Conservation (phyloP, 2,888 invertebrate genomes). For the Hydriomena furcata region DNA sequence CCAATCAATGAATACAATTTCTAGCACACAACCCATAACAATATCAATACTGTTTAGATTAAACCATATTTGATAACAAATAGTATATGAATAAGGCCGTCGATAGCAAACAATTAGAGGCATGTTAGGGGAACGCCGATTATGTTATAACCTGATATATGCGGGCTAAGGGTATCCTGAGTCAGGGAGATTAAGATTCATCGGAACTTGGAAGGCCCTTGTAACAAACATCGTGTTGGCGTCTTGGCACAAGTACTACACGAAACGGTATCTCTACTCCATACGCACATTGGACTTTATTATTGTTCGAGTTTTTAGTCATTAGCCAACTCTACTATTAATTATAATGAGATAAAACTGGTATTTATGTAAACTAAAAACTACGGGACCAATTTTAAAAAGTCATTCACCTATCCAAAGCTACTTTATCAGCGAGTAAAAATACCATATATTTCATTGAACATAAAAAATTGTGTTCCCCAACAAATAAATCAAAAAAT, state of each 20-base stretch:
- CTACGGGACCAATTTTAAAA: too few relatives aligned
- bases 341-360: too few relatives aligned
- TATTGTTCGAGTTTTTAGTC: too few relatives aligned
- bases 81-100: conserved; percentile 66
- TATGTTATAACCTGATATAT: conserved; percentile 73
- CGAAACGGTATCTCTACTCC: not conserved
- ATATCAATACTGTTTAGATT: conserved; percentile 17
- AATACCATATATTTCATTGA: too few relatives aligned
- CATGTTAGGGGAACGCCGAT: conserved; percentile 76
- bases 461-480: too few relatives aligned
- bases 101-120: conserved; percentile 82
- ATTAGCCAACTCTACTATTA: too few relatives aligned
- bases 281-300: too few relatives aligned
- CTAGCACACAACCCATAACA: conserved; percentile 6
- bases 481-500: too few relatives aligned
- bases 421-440: too few relatives aligned
- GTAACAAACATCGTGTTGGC: conserved; percentile 80
- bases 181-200: conserved; percentile 81
- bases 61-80: conserved; percentile 31
- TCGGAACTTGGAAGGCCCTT: conserved; percentile 69
- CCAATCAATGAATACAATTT: not conserved
- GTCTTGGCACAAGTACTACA: conserved; percentile 52
- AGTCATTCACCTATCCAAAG: too few relatives aligned
- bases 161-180: conserved; percentile 81
- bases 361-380: too few relatives aligned